Conservation (phyloP, 2,888 invertebrate genomes). For the Dione vanillae region DNA sequence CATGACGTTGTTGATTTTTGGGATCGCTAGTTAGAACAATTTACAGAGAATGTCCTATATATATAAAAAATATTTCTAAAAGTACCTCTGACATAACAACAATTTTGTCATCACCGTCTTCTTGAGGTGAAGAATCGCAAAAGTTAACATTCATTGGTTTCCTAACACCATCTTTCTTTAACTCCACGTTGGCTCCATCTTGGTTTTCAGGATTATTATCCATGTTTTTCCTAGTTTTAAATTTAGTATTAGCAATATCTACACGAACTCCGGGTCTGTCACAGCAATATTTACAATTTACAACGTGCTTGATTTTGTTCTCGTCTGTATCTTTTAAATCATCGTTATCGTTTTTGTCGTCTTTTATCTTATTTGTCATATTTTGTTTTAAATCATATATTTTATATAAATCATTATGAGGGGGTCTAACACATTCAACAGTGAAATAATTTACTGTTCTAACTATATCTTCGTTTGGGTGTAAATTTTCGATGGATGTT, state of each 20-base stretch:
- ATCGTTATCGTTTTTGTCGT: constrained; percentile 31
- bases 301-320: constrained; percentile 46
- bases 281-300: constrained; percentile 64
- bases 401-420: background rate
- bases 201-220: constrained; percentile 50
- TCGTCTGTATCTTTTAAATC: constrained; percentile 46
- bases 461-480: constrained; percentile 58
- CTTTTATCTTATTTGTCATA: constrained; percentile 39
- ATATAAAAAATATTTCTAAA: constrained; percentile 24
- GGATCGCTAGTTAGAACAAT: too few species aligned
- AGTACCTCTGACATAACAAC: constrained; percentile 63
- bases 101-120: constrained; percentile 58
- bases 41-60: too few species aligned
- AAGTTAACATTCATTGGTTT: constrained; percentile 59
- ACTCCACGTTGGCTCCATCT: constrained; percentile 48
- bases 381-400: constrained; percentile 44
- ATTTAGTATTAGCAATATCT: constrained; percentile 47
- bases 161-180: constrained; percentile 38
- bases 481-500: constrained; percentile 61
- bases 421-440: constrained; percentile 52
- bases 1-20: too few species aligned
- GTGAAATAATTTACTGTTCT: constrained; percentile 71
- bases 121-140: constrained; percentile 51
- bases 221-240: constrained; percentile 61
- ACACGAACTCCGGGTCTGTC: constrained; percentile 45